Evolutionary conservation across 2,888 invertebrate genomes (phyloP).

Genomic region (Ceraclea dissimilis): DNA sequence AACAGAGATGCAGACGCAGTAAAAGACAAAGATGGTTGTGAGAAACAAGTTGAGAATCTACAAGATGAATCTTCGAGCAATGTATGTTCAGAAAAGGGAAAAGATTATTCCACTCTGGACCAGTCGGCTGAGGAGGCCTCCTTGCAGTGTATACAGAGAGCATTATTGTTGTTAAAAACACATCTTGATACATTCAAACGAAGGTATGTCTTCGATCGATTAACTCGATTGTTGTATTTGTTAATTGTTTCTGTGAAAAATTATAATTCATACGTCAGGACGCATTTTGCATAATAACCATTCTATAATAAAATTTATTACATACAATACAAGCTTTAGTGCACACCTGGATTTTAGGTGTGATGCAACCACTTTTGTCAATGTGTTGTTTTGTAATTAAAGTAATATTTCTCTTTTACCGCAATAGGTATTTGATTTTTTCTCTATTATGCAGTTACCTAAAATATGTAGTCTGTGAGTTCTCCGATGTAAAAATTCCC

Average conservation of each 20-base stretch:
- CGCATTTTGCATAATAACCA: no score
- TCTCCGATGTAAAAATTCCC: no score
- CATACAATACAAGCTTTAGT: background rate
- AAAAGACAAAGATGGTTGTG: slow-evolving; percentile 29
- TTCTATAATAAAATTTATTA: background rate
- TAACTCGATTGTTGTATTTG: no score
- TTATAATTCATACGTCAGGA: no score
- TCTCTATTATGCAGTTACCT: no score
- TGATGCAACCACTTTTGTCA: no score
- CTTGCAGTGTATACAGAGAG: slow-evolving; percentile 83
- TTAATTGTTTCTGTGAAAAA: no score
- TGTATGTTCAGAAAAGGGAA: slow-evolving; percentile 1
- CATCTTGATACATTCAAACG: slow-evolving; percentile 88
- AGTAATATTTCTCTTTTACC: no score
- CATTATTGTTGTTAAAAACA: slow-evolving; percentile 77
- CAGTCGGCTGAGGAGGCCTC: slow-evolving; percentile 67
- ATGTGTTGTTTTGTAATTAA: no score
- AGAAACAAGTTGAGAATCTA: slow-evolving; percentile 34
- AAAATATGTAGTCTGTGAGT: no score
- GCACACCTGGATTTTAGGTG: no score
- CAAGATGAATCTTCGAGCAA: slow-evolving; percentile 31
- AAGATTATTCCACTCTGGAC: slow-evolving; percentile 40
- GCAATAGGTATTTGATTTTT: no score
- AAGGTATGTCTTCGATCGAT: slow-evolving; percentile 39
- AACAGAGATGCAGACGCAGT: slow-evolving; percentile 26